A percentile compares a stretch with the other conserved stretches of the same genome.
These are phyloP conservation scores for Kryptolebias marmoratus DNA, from an alignment of 2,113 vertebrate species.

Conservation along the genomic window DNA sequence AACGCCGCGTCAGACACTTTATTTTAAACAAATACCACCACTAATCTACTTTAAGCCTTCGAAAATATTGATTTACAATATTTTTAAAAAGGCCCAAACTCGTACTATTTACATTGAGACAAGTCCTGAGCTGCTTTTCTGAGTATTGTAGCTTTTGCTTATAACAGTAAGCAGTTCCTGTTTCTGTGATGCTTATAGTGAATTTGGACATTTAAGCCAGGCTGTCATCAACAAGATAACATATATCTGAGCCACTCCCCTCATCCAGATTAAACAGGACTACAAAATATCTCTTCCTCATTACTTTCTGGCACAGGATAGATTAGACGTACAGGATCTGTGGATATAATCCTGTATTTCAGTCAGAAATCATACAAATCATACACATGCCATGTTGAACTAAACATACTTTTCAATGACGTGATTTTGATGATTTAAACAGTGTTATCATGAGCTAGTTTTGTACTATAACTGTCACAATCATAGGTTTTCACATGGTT, in stretches of 20 bases:
- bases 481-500: neutral
- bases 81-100: neutral
- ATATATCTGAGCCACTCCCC: slow-evolving; percentile 30
- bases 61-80: neutral
- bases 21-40: neutral
- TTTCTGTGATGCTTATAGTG: neutral
- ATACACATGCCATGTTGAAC: neutral
- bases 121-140: neutral
- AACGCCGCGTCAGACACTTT: slow-evolving; percentile 2
- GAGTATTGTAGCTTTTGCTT: neutral
- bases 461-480: neutral
- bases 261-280: neutral
- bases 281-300: neutral
- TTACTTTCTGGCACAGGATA: neutral
- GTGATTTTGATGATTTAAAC: neutral
- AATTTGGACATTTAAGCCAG: neutral
- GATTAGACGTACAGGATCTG: neutral
- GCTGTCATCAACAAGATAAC: slow-evolving; percentile 11
- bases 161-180: neutral
- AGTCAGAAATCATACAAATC: neutral
- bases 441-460: too few relatives aligned
- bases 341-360: neutral
- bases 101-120: neutral
- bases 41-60: neutral
- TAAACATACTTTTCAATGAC: slow-evolving; percentile 1